phyloP scores from a whole-genome alignment of 2,888 invertebrate species.

The Phytoseiulus persimilis region DNA sequence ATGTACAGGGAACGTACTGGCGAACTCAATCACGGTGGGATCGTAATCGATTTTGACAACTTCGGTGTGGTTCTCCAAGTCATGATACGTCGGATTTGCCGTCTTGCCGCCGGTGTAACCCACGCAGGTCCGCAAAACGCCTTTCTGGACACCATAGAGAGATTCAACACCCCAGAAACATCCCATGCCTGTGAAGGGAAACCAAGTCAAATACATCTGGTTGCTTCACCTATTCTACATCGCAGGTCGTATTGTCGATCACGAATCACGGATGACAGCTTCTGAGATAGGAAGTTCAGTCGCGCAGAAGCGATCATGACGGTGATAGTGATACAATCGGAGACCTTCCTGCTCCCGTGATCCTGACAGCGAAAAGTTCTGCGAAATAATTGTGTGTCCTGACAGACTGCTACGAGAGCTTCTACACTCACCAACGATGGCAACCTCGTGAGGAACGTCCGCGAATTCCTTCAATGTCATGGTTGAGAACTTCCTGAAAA shows the following conservation, averaged over 20 bases:
- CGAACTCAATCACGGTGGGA: conserved; percentile 48
- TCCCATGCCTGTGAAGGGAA: conserved; percentile 11
- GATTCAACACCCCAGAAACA: conserved; percentile 29
- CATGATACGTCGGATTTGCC: neutral
- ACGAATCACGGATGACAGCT: too few species aligned
- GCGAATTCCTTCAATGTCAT: neutral
- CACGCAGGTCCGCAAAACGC: conserved; percentile 14
- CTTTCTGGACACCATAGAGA: neutral
- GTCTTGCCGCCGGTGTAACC: conserved; percentile 20
- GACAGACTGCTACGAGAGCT: neutral
- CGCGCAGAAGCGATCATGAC: neutral
- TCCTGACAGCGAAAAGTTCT: neutral
- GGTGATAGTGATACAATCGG: neutral
- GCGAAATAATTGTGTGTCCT: neutral
- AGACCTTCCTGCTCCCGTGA: neutral
- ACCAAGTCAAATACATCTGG: neutral
- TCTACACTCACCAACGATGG: neutral
- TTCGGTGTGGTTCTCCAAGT: conserved; percentile 46
- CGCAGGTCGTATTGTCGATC: too few species aligned
- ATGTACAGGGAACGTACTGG: conserved; percentile 36
- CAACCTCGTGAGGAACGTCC: neutral
- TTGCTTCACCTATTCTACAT: too few species aligned
- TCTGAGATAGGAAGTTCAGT: too few species aligned
- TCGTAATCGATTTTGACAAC: conserved; percentile 51
- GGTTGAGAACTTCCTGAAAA: neutral